Evolutionary conservation across 1,140 invertebrate species (phyloP).

Genomic region (Nephotettix cincticeps): DNA sequence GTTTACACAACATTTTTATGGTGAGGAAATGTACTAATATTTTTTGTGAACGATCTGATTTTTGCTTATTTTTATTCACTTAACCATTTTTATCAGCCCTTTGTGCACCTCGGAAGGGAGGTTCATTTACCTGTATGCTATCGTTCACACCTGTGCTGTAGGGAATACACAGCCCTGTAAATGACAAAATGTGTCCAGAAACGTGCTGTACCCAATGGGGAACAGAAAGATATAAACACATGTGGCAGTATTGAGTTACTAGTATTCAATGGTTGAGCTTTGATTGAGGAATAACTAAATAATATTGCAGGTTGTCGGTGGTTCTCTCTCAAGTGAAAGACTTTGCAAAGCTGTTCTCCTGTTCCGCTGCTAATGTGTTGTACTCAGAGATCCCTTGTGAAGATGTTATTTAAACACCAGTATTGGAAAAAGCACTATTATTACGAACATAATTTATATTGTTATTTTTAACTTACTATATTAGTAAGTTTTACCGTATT

Average conservation of each 20-base stretch:
- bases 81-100: too few species aligned
- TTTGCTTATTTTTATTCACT: too few species aligned
- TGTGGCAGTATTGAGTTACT: not conserved
- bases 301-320: slow-evolving; percentile 7
- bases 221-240: not conserved
- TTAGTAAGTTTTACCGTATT: too few species aligned
- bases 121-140: not conserved
- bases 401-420: not conserved
- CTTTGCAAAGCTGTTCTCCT: slow-evolving; percentile 2
- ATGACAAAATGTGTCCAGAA: not conserved
- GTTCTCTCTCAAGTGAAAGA: slow-evolving; percentile 14
- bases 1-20: not conserved
- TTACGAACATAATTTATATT: too few species aligned
- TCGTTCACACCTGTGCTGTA: not conserved
- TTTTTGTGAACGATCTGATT: too few species aligned
- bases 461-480: too few species aligned
- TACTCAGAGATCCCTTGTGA: slow-evolving; percentile 18
- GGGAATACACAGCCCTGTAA: not conserved
- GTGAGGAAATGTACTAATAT: not conserved
- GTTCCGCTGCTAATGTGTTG: not conserved
- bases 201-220: not conserved
- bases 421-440: too few species aligned
- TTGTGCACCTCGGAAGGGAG: too few species aligned
- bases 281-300: not conserved
- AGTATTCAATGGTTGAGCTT: not conserved